Base-by-base conservation (phyloP, 2,888 invertebrate genomes). In the Ischnus inquisitorius region DNA sequence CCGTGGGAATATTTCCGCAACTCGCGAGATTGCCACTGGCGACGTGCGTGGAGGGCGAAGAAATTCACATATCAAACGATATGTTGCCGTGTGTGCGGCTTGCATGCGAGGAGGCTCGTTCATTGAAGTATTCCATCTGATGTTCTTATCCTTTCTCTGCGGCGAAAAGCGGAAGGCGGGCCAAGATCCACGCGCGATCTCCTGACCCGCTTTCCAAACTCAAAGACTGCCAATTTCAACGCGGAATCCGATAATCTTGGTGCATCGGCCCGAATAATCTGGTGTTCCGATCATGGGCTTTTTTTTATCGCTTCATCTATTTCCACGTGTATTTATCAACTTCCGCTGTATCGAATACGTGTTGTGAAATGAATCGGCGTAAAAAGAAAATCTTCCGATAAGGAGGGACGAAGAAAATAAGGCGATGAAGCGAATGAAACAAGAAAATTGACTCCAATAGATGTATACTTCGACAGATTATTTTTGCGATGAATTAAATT, bases 201-300 rank as follows among this genome's bases (percentile, higher is more conserved):
- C 79, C 69, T 84, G 85, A 85, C 87, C 85, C 83, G 79, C 79
- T 87, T 87, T 87, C 84, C 82, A 78, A n/a, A 34, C 60, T 72
- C 80, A 77, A 72, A 83, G 77, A 34, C 80, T 68, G 67, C 72
- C 83, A 80, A 83, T 83, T 74, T 74, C 62, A 25, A 67, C 51
- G 62, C 48, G 67, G 22, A 80, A 83, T 80, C 72, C 67, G 34
- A 77, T 80, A 68, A 80, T 79, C 65, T 76, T 54, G 48, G 19
- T 60, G 65, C 75, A 75, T 57, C 75, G 57, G 51, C 16, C 71
- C 51, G 34, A 62, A 68, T 71, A 68, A 68, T 78, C 62, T 60
- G 43, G 19, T 43, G 25, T 72, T 41, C 8, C n/a, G 6, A 67
- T 46, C 22, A 34, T 28, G n/a, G 67, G n/a, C n/a, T 25, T 57